Evolutionary conservation across 2,888 invertebrate species (phyloP), one percentile per base, ranked within the genome.

Genomic region (Salpingus planirostris): DNA sequence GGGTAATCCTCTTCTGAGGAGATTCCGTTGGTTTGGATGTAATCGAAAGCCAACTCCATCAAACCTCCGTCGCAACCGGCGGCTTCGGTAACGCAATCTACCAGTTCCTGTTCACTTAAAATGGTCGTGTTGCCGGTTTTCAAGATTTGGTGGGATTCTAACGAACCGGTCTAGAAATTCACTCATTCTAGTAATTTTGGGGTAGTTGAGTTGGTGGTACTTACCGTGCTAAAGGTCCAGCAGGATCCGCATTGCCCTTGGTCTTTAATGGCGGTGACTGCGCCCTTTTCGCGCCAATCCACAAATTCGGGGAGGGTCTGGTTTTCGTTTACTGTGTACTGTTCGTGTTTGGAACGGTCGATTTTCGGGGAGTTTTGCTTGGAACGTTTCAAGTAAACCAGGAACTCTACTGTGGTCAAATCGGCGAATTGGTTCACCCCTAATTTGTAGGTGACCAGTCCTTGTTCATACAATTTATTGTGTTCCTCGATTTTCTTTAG

Each of bases 111-210:
- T 42, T 71, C 69, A 41, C 69, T 69, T 12, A 74, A 55, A n/a
- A 69, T 68, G 3, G 65, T 59, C 11, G 73, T 54, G 21, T 60
- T 55, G 3, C 68, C 68, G 15, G 64, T 64, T 52, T 69, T 68
- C 5, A 67, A 52, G 51, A 59, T 68, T 40, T 66, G 58, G 38
- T 69, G 69, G 7, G 68, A 69, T 57, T 72, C 92, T 8, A 92
- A 65, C 0, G 90, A 68, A 11, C 91, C 95, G 31, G 92, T 93
- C 80, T 89, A n/a, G n/a, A n/a, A n/a, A n/a, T n/a, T n/a, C n/a
- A n/a, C n/a, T n/a, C n/a, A n/a, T n/a, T n/a, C n/a, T n/a, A n/a
- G n/a, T n/a, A n/a, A n/a, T n/a, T n/a, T n/a, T n/a, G n/a, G n/a
- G n/a, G n/a, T n/a, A n/a, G n/a, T n/a, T n/a, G n/a, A n/a, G n/a